phyloP scores from a whole-genome alignment of 2,888 invertebrate species.

The Rhingia rostrata region DNA sequence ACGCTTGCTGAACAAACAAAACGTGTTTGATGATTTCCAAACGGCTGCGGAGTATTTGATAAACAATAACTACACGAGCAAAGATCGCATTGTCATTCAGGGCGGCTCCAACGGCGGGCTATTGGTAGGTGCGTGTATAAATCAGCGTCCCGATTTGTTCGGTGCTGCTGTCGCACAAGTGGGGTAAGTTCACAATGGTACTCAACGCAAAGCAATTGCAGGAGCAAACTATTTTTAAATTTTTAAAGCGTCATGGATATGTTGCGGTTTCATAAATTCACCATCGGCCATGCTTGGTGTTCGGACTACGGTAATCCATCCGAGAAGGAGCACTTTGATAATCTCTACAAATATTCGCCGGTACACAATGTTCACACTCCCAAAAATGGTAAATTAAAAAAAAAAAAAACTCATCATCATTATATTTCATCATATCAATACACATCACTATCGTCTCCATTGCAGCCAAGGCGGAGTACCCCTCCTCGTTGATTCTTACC shows the following conservation, averaged over 20 bases:
- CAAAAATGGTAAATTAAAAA: constrained; percentile 80
- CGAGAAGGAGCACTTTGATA: constrained; percentile 92
- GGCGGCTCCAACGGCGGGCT: constrained; percentile 99
- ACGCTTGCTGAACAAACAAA: constrained; percentile 95
- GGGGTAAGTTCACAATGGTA: constrained; percentile 85
- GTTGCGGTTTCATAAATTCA: constrained; percentile 98
- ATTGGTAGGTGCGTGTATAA: constrained; percentile 96
- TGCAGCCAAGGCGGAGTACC: constrained; percentile 88
- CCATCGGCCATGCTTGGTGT: constrained; percentile 97
- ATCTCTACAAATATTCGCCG: constrained; percentile 94
- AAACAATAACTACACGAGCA: constrained; percentile 89
- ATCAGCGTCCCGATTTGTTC: constrained; percentile 97
- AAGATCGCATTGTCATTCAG: constrained; percentile 91
- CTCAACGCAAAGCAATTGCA: too few species aligned
- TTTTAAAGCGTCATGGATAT: constrained; percentile 95
- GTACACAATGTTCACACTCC: constrained; percentile 94
- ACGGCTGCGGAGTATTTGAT: constrained; percentile 95
- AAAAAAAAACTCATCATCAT: constrained; percentile 1
- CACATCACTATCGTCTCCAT: constrained; percentile 1
- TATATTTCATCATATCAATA: neutral
- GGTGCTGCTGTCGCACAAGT: constrained; percentile 97
- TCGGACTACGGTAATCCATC: constrained; percentile 98
- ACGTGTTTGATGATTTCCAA: constrained; percentile 98
- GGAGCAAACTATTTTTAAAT: neutral
- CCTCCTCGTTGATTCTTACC: constrained; percentile 95